phyloP scores from a whole-genome alignment of 2,888 invertebrate species.

The Sipha maydis region DNA sequence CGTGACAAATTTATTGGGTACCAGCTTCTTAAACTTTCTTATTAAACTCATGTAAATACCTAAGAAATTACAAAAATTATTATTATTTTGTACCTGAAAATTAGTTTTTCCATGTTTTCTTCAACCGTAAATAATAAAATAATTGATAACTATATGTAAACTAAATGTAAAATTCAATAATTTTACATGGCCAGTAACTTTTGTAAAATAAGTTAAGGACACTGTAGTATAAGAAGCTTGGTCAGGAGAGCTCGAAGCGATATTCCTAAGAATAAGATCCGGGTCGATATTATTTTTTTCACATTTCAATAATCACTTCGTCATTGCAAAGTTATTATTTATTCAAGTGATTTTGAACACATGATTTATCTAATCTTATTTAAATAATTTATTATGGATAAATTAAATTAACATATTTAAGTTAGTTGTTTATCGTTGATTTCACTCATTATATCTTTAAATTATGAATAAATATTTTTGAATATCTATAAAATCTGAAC shows the following conservation, averaged over 20 bases:
- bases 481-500: neutral
- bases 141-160: constrained; percentile 11
- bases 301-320: neutral
- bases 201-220: constrained; percentile 33
- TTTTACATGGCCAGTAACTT: constrained; percentile 54
- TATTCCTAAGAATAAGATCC: constrained; percentile 23
- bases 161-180: constrained; percentile 32
- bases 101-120: neutral
- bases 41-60: no score
- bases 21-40: no score
- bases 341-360: neutral
- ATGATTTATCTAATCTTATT: neutral
- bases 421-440: neutral
- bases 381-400: neutral
- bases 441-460: neutral
- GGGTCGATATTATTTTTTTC: constrained; percentile 16
- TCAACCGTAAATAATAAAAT: neutral
- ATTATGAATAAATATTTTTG: neutral
- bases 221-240: constrained; percentile 14
- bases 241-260: constrained; percentile 10
- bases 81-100: no score
- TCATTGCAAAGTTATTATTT: neutral
- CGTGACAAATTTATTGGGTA: no score
- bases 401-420: constrained; percentile 8
- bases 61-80: no score